Evolutionary conservation across 2,113 vertebrate genomes (phyloP).

Genomic region (Salvelinus sp.): DNA sequence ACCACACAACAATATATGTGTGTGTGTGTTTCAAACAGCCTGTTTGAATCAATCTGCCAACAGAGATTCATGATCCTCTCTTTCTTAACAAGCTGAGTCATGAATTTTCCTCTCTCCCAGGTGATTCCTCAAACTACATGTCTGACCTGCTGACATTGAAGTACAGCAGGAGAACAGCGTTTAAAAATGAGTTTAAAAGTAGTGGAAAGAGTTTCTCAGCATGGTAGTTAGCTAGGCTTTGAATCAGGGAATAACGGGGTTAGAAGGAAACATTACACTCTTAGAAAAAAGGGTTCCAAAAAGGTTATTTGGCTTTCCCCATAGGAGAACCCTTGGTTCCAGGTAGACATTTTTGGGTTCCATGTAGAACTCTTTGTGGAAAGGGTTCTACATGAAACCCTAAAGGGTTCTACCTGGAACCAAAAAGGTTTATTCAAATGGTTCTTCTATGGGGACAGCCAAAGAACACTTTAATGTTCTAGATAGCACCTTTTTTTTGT

Average conservation of each 20-base stretch:
- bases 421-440: no score
- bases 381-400: no score
- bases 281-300: no score
- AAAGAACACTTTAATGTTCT: no score
- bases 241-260: background rate
- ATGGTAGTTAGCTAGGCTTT: background rate
- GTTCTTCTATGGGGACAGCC: no score
- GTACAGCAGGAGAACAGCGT: conserved; percentile 2
- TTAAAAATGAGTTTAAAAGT: conserved; percentile 2
- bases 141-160: conserved; percentile 13
- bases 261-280: conserved; percentile 12
- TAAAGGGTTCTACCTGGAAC: no score
- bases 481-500: no score
- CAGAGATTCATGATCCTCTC: conserved; percentile 42
- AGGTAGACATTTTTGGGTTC: no score
- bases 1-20: no score
- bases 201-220: background rate
- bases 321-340: no score
- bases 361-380: no score
- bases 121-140: conserved; percentile 39
- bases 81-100: conserved; percentile 35
- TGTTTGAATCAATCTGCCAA: conserved; percentile 47
- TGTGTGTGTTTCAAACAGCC: conserved; percentile 22
- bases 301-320: no score
- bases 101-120: conserved; percentile 30